These are phyloP conservation scores for Montipora efflorescens DNA, from an alignment of 64 coral and sea anemone genomes.

Conservation along the genomic window DNA sequence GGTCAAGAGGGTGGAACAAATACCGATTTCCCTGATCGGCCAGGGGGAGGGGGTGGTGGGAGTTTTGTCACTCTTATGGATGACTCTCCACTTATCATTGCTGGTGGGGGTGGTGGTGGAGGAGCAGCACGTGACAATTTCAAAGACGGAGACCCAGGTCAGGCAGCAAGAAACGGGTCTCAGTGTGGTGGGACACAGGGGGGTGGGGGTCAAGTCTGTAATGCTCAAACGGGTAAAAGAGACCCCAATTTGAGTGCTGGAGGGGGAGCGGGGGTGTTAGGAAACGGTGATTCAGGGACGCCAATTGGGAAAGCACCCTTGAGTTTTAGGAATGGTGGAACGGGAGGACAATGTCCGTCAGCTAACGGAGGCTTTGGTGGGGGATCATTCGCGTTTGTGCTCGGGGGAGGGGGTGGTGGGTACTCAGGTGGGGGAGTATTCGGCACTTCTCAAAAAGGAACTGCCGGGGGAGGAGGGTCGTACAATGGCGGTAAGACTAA, in stretches of 20 bases:
- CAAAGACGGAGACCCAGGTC: constrained; percentile 11
- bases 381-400: constrained; percentile 7
- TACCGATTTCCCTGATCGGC: too few species aligned
- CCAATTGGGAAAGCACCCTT: neutral
- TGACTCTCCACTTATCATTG: neutral
- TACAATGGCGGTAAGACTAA: too few species aligned
- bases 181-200: too few species aligned
- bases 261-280: neutral
- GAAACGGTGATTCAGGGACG: neutral
- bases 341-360: neutral
- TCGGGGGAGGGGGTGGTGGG: constrained; percentile 62
- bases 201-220: too few species aligned
- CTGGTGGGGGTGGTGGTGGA: constrained; percentile 53
- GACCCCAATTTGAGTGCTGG: neutral
- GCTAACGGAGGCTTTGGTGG: constrained; percentile 39
- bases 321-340: constrained; percentile 52
- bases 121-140: neutral
- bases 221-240: too few species aligned
- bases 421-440: constrained; percentile 81
- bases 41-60: too few species aligned
- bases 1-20: neutral
- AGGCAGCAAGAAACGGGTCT: neutral
- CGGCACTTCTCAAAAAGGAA: neutral
- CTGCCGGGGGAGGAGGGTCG: too few species aligned
- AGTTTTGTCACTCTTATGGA: too few species aligned